Conservation (phyloP, 1,140 invertebrate genomes). For the Drosophila lini region DNA sequence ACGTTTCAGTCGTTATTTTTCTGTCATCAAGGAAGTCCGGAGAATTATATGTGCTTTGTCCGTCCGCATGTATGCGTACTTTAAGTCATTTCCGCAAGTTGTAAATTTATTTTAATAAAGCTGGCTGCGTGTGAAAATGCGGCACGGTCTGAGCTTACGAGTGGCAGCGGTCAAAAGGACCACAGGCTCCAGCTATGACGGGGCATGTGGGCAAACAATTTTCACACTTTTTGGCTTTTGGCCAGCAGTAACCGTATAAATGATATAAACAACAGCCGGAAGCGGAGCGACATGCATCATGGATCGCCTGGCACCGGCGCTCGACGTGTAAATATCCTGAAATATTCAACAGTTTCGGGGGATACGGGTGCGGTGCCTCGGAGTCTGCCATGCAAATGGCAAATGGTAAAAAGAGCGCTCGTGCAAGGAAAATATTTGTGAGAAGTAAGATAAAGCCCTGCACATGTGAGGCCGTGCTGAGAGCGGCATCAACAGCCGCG, state of each 20-base stretch:
- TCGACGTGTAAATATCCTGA: constrained; percentile 53
- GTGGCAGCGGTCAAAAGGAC: constrained; percentile 24
- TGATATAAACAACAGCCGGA: constrained; percentile 58
- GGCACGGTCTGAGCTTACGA: constrained; percentile 11
- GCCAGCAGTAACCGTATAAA: constrained; percentile 58
- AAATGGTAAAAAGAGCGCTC: constrained; percentile 18
- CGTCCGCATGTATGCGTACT: constrained; percentile 51
- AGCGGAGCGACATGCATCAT: constrained; percentile 33
- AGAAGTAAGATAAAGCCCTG: constrained; percentile 25
- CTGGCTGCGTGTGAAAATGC: constrained; percentile 53
- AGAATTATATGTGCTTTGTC: constrained; percentile 41
- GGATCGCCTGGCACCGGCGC: constrained; percentile 8
- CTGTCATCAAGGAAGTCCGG: constrained; percentile 14
- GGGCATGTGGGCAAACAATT: constrained; percentile 46
- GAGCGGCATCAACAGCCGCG: constrained; percentile 28
- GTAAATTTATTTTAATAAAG: constrained; percentile 68
- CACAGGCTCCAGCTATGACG: constrained; percentile 18
- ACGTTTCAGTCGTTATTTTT: constrained; percentile 66
- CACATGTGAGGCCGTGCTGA: constrained; percentile 17
- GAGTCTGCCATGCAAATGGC: constrained; percentile 53
- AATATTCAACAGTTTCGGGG: constrained; percentile 67
- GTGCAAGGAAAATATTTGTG: constrained; percentile 19
- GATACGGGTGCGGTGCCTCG: constrained; percentile 12
- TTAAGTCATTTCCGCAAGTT: constrained; percentile 60
- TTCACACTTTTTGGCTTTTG: constrained; percentile 65